Evolutionary conservation across 2,888 invertebrate genomes (phyloP).

Genomic region (Eumacrocentrus americanus): DNA sequence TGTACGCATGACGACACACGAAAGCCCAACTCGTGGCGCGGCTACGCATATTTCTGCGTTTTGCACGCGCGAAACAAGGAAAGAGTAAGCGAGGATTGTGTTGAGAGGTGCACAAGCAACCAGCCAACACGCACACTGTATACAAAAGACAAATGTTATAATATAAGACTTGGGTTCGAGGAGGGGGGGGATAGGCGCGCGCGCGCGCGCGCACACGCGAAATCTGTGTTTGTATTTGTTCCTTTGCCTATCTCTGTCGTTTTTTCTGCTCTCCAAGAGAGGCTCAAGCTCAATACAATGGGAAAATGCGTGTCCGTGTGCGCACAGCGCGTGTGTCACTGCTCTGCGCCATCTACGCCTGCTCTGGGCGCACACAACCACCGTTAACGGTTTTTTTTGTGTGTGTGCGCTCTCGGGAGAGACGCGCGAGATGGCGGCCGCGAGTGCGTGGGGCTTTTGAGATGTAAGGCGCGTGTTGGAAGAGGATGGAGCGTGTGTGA

Average conservation of each 20-base stretch:
- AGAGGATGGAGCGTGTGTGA: conserved; percentile 15
- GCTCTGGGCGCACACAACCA: conserved; percentile 47
- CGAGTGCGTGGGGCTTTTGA: conserved; percentile 1
- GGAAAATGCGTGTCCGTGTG: conserved; percentile 30
- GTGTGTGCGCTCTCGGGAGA: conserved; percentile 32
- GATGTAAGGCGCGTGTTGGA: conserved; percentile 18
- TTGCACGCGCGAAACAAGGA: conserved; percentile 1
- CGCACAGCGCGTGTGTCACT: conserved; percentile 41
- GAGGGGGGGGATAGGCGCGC: no score
- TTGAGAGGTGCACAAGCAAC: conserved; percentile 2
- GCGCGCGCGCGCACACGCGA: conserved; percentile 3
- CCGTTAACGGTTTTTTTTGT: conserved; percentile 43
- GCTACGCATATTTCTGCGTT: conserved; percentile 47
- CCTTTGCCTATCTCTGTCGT: not conserved
- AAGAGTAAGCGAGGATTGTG: conserved; percentile 11
- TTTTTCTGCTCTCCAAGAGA: not conserved
- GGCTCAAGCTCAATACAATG: not conserved
- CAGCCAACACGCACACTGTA: conserved; percentile 40
- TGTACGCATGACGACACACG: conserved; percentile 44
- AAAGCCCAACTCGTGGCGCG: conserved; percentile 44
- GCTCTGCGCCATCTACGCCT: conserved; percentile 34
- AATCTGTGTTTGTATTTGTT: not conserved
- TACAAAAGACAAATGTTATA: conserved; percentile 38
- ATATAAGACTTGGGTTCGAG: conserved; percentile 25
- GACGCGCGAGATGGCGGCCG: not conserved